Evolutionary conservation across 2,797 vertebrate species (phyloP).

Genomic region (Rhabdomys pumilio): DNA sequence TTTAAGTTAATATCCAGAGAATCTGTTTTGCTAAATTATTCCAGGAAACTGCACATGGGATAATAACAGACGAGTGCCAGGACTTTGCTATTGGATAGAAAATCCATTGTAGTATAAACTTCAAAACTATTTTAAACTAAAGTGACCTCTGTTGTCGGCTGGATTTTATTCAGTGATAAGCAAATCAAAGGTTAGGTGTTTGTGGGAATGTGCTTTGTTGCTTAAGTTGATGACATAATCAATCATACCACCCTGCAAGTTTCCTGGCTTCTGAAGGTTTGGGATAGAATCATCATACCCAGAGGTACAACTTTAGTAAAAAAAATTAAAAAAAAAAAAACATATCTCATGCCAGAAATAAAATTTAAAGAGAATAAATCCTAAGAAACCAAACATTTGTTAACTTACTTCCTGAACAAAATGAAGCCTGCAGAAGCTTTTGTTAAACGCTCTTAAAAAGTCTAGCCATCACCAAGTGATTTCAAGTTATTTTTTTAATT

Average conservation of each 20-base stretch:
- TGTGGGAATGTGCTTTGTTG: slow-evolving; percentile 17
- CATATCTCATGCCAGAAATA: slow-evolving; percentile 31
- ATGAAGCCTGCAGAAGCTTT: neutral
- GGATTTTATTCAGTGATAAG: slow-evolving; percentile 62
- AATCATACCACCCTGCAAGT: slow-evolving; percentile 16
- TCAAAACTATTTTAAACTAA: slow-evolving; percentile 62
- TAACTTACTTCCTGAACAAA: slow-evolving; percentile 3
- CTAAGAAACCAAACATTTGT: slow-evolving; percentile 42
- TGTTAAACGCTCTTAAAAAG: neutral
- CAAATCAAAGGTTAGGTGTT: slow-evolving; percentile 50
- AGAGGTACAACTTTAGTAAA: slow-evolving; percentile 10
- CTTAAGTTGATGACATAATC: slow-evolving; percentile 33
- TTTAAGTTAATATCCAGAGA: slow-evolving; percentile 55
- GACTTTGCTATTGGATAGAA: slow-evolving; percentile 45
- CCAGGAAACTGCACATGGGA: slow-evolving; percentile 55
- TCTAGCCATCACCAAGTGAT: slow-evolving; percentile 40
- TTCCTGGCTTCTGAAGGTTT: slow-evolving; percentile 43
- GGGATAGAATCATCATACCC: slow-evolving; percentile 54
- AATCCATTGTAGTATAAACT: neutral
- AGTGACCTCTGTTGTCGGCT: slow-evolving; percentile 20
- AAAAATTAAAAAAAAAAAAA: neutral
- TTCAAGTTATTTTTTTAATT: neutral
- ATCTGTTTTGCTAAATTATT: slow-evolving; percentile 23
- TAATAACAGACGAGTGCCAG: slow-evolving; percentile 38
- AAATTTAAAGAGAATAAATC: slow-evolving; percentile 62